Evolutionary conservation across 2,888 invertebrate species (phyloP), one percentile per base, ranked within the genome.

Genomic region (Periphyllus acericola): DNA sequence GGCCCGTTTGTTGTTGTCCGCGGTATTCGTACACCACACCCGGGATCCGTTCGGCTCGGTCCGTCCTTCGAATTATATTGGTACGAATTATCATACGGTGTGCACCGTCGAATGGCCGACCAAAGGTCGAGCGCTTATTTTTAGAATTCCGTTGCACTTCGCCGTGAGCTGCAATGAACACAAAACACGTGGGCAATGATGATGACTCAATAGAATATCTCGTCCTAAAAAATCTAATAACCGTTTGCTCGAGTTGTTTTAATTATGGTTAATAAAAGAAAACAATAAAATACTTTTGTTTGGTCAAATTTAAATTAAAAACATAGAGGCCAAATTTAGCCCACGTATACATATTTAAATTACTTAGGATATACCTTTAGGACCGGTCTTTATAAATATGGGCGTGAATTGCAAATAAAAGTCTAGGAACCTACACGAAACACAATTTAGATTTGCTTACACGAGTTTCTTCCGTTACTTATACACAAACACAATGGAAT

Each of bases 381-480:
- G 21, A 55, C n/a, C 32, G n/a, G 71, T 29, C 29, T n/a, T 68
- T n/a, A 68, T 68, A 68, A 21, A 72, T 4, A 83, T 74, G 74
- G 55, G 72, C 74, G 74, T 74, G 72, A n/a, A 74, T 36, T 83
- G 74, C 34, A 36, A 74, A 74, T 83, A 55, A 36, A 83, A 83
- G 55, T 29, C 55, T 68, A 25, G 29, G 68, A n/a, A 68, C 68
- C 11, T 46, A 17, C 19, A 71, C 46, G 32, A 71, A 81, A 81
- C 21, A 34, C 46, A 81, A 68, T 81, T 52, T 52, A 71, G 25
- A 82, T 52, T 17, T 66, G 5, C 66, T n/a, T 46, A 46, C 46
- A 46, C 3, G 46, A 46, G 46, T 46, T 66, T 17, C 72, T 83
- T 83, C 72, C 72, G 83, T 55, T 55, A 34, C 34, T 14, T 34